A percentile compares a stretch with the other conserved stretches of the same genome.
These are phyloP conservation scores for Dusona sp. DNA, from an alignment of 2,888 invertebrate species.

Conservation along the genomic window DNA sequence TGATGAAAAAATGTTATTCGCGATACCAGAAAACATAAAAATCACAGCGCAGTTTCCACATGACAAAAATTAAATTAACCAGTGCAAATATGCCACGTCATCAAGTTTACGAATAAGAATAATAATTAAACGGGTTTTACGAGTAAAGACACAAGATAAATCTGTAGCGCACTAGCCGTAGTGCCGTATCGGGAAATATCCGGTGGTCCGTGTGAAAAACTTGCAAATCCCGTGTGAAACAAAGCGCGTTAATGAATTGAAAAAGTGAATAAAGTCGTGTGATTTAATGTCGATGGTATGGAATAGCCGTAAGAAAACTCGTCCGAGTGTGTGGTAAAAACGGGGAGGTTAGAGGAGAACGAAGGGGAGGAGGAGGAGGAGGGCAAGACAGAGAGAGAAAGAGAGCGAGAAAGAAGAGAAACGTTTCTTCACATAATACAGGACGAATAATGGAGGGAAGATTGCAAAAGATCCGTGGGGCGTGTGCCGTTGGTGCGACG, in stretches of 20 bases:
- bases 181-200: constrained; percentile 15
- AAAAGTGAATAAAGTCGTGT: not conserved
- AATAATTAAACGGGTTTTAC: constrained; percentile 11
- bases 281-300: not conserved
- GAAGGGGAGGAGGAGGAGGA: not conserved
- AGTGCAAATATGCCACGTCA: not conserved
- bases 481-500: constrained; percentile 22
- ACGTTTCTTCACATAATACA: constrained; percentile 6
- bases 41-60: not conserved
- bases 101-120: constrained; percentile 5
- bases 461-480: constrained; percentile 59
- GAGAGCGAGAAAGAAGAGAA: not conserved
- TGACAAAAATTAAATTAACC: not conserved
- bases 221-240: not conserved
- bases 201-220: constrained; percentile 3
- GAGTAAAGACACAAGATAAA: not conserved
- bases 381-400: not conserved
- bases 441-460: not conserved
- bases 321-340: not conserved
- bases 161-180: not conserved
- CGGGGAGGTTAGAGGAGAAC: not conserved
- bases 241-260: not conserved
- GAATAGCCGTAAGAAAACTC: not conserved
- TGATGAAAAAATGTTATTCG: not conserved
- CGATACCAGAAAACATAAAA: not conserved